Conservation (phyloP, 2,888 invertebrate species). For the Amiota communis region DNA sequence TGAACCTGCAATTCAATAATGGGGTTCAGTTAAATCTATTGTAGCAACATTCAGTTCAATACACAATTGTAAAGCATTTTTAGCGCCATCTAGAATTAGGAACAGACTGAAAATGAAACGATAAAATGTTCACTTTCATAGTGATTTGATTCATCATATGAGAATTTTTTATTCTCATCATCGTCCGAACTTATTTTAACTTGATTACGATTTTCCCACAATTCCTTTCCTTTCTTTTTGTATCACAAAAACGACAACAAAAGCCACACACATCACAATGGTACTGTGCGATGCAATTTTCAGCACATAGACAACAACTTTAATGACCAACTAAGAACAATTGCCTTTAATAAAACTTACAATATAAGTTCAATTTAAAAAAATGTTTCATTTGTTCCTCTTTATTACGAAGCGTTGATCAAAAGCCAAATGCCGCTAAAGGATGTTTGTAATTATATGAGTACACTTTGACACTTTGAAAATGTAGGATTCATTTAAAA, state of each 20-base stretch:
- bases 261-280: slow-evolving; percentile 14
- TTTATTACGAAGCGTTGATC: slow-evolving; percentile 46
- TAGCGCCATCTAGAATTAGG: slow-evolving; percentile 48
- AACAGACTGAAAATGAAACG: slow-evolving; percentile 17
- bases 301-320: slow-evolving; percentile 14
- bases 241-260: background rate
- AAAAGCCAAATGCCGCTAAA: slow-evolving; percentile 48
- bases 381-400: slow-evolving; percentile 32
- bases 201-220: slow-evolving; percentile 13
- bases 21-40: slow-evolving; percentile 9
- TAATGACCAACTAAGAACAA: slow-evolving; percentile 23
- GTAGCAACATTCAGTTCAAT: too few species aligned
- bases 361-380: slow-evolving; percentile 42
- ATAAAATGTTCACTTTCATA: background rate
- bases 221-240: slow-evolving; percentile 9
- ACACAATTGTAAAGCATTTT: slow-evolving; percentile 37
- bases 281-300: slow-evolving; percentile 25
- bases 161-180: background rate
- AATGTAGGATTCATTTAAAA: too few species aligned
- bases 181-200: slow-evolving; percentile 10
- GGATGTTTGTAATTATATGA: slow-evolving; percentile 20
- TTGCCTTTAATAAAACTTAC: slow-evolving; percentile 38
- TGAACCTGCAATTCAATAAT: slow-evolving; percentile 29
- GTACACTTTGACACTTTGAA: too few species aligned
- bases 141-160: background rate